Percentiles rank a stretch among this genome's conserved stretches.
phyloP scores from a whole-genome alignment of 1,140 invertebrate genomes.

The Bemisia tabaci region DNA sequence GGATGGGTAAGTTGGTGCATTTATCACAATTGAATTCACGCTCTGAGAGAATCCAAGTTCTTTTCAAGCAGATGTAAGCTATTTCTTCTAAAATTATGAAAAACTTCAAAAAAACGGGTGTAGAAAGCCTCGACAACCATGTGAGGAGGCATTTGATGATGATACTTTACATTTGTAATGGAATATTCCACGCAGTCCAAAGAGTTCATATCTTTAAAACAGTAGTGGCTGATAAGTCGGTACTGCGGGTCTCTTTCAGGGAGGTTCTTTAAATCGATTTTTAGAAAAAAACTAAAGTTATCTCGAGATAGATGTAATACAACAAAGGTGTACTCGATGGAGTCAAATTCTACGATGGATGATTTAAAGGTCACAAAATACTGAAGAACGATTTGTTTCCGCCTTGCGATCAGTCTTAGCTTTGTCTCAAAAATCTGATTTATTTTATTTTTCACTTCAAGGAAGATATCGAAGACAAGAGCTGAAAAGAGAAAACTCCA shows the following conservation, averaged over 20 bases:
- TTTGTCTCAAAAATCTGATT: not conserved
- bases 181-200: not conserved
- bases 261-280: not conserved
- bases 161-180: not conserved
- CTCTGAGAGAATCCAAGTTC: not conserved
- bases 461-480: not conserved
- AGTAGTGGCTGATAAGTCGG: not conserved
- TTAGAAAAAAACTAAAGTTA: not conserved
- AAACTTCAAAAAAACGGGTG: not conserved
- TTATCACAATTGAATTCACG: too few species aligned
- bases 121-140: not conserved
- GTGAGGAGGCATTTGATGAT: not conserved
- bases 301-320: not conserved
- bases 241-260: not conserved
- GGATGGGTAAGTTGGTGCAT: too few species aligned
- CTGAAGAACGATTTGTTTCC: not conserved
- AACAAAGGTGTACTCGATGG: not conserved
- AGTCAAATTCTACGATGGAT: not conserved
- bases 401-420: not conserved
- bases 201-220: not conserved
- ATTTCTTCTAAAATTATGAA: not conserved
- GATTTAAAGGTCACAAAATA: not conserved
- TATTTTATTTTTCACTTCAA: not conserved
- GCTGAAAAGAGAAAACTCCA: too few species aligned
- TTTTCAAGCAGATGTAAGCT: not conserved